Evolutionary conservation across 1,140 invertebrate genomes (phyloP).

Genomic region (Drosophila nikananu): DNA sequence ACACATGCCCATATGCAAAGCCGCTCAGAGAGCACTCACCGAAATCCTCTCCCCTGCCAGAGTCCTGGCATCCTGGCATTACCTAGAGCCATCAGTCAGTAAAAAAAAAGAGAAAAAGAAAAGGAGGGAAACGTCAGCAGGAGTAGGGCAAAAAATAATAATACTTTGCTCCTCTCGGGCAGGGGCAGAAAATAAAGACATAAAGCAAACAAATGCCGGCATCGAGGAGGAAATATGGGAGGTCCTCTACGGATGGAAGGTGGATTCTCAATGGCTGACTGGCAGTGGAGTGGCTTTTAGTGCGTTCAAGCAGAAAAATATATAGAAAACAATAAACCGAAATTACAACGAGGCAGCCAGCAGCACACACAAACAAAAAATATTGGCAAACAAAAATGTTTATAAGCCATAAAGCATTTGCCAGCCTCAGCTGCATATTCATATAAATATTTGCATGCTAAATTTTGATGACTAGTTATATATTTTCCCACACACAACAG

Average conservation of each 20-base stretch:
- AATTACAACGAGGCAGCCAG: slow-evolving; percentile 67
- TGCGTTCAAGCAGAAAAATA: slow-evolving; percentile 82
- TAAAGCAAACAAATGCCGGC: slow-evolving; percentile 77
- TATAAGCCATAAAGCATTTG: slow-evolving; percentile 72
- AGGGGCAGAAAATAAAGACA: slow-evolving; percentile 76
- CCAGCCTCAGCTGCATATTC: slow-evolving; percentile 27
- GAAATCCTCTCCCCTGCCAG: slow-evolving; percentile 30
- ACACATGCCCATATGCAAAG: slow-evolving; percentile 56
- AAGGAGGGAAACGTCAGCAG: slow-evolving; percentile 24
- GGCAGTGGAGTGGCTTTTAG: slow-evolving; percentile 77
- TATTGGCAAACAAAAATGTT: slow-evolving; percentile 78
- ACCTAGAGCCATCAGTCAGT: slow-evolving; percentile 68
- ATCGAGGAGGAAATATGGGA: slow-evolving; percentile 25
- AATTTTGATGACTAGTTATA: slow-evolving; percentile 76
- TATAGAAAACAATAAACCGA: slow-evolving; percentile 82
- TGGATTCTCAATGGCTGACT: slow-evolving; percentile 55
- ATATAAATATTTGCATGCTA: slow-evolving; percentile 68
- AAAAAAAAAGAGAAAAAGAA: slow-evolving; percentile 22
- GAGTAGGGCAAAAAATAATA: slow-evolving; percentile 56
- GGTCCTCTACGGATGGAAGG: slow-evolving; percentile 22
- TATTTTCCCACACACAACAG: slow-evolving; percentile 39
- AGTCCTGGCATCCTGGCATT: slow-evolving; percentile 49
- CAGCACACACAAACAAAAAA: slow-evolving; percentile 33
- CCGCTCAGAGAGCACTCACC: slow-evolving; percentile 58
- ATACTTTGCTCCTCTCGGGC: slow-evolving; percentile 57